These are phyloP conservation scores for Vollenhovia emeryi DNA, from an alignment of 1,140 invertebrate species.

Conservation along the genomic window DNA sequence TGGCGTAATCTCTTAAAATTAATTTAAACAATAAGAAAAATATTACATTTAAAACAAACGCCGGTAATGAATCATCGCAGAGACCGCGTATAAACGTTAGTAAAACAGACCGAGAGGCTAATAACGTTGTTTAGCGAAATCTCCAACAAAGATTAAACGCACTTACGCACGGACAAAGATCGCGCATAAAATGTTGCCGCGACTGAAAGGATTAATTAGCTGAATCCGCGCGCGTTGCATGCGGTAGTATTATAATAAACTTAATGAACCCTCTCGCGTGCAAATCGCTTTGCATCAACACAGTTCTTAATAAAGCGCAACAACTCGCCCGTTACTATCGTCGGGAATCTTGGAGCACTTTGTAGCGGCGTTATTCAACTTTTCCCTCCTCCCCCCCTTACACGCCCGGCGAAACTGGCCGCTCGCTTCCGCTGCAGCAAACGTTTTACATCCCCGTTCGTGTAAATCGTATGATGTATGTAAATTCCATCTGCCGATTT, in stretches of 20 bases:
- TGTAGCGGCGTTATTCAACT: constrained; percentile 34
- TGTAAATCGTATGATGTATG: constrained; percentile 54
- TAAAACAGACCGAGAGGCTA: constrained; percentile 2
- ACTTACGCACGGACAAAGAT: constrained; percentile 27
- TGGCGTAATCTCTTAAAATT: constrained; percentile 24
- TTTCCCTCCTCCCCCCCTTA: neutral
- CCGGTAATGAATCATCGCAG: neutral
- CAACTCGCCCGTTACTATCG: constrained; percentile 60
- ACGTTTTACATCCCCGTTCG: constrained; percentile 45
- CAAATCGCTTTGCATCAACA: constrained; percentile 46
- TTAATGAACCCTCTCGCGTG: constrained; percentile 53
- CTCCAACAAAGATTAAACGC: constrained; percentile 43
- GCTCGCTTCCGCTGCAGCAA: constrained; percentile 29
- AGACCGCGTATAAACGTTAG: neutral
- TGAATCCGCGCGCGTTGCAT: constrained; percentile 34
- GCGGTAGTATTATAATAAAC: constrained; percentile 48
- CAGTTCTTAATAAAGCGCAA: constrained; percentile 57
- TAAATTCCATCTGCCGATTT: constrained; percentile 58
- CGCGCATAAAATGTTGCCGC: constrained; percentile 24
- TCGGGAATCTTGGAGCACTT: constrained; percentile 43
- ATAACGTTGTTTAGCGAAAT: constrained; percentile 10
- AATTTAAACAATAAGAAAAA: neutral
- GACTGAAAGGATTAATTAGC: constrained; percentile 52
- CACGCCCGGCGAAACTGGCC: neutral
- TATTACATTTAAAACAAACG: constrained; percentile 11